These are phyloP conservation scores for Hipparchia sbordonii DNA, from an alignment of 2,888 invertebrate genomes.

Conservation along the genomic window DNA sequence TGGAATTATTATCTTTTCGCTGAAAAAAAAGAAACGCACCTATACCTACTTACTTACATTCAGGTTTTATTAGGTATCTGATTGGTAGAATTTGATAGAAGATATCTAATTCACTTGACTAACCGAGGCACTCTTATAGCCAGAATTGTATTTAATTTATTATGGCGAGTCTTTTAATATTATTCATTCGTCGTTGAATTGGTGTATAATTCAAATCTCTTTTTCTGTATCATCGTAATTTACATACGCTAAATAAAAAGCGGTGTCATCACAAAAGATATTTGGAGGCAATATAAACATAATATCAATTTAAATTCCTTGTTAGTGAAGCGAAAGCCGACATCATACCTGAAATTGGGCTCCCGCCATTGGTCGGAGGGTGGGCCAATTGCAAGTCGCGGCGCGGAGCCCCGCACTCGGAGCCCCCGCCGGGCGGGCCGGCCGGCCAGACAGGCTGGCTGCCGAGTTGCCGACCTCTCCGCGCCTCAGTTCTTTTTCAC, in stretches of 20 bases:
- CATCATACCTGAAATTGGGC: constrained; percentile 76
- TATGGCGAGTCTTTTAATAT: constrained; percentile 65
- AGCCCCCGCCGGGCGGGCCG: constrained; percentile 48
- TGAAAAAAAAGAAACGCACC: no score
- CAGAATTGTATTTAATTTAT: constrained; percentile 32
- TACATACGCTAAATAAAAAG: constrained; percentile 83
- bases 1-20: no score
- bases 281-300: constrained; percentile 83
- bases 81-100: no score
- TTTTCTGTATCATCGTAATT: constrained; percentile 80
- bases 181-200: constrained; percentile 71
- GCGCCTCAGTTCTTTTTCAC: constrained; percentile 77
- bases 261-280: constrained; percentile 83
- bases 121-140: constrained; percentile 8
- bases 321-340: constrained; percentile 83
- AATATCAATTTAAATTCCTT: constrained; percentile 84
- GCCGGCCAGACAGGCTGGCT: constrained; percentile 49
- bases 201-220: constrained; percentile 80
- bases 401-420: constrained; percentile 38
- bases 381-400: constrained; percentile 56
- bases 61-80: no score
- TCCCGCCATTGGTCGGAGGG: constrained; percentile 56
- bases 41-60: no score
- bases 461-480: constrained; percentile 50
- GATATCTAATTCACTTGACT: no score